phyloP scores from a whole-genome alignment of 2,888 invertebrate species.

The Agapostemon virescens region DNA sequence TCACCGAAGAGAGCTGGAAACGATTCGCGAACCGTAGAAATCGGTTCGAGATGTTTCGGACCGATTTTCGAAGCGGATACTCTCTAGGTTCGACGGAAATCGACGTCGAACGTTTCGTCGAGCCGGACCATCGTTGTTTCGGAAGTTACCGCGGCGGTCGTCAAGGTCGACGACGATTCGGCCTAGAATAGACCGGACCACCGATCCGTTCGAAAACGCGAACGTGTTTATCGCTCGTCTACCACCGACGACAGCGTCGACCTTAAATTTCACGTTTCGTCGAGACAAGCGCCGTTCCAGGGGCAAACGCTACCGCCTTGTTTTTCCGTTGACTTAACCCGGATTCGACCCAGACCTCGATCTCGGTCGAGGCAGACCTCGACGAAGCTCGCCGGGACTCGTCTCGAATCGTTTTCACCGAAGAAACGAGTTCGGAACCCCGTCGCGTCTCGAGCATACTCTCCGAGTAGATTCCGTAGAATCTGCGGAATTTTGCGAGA shows the following conservation, averaged over 20 bases:
- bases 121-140: background rate
- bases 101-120: background rate
- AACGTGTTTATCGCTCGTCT: conserved; percentile 46
- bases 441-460: no score
- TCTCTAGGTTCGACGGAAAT: background rate
- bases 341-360: conserved; percentile 14
- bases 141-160: background rate
- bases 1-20: no score
- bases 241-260: conserved; percentile 3
- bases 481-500: background rate
- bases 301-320: background rate
- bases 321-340: conserved; percentile 1
- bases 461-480: no score
- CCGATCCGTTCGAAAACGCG: conserved; percentile 25
- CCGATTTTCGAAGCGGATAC: background rate
- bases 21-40: background rate
- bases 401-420: background rate
- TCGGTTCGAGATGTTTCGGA: background rate
- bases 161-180: conserved; percentile 23
- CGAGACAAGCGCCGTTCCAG: background rate
- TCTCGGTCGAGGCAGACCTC: background rate
- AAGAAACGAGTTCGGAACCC: background rate
- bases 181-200: conserved; percentile 23
- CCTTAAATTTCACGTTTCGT: conserved; percentile 12
- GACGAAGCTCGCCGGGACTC: background rate